Base-by-base conservation (phyloP, 2,113 vertebrate species). In the Mesitornis unicolor region DNA sequence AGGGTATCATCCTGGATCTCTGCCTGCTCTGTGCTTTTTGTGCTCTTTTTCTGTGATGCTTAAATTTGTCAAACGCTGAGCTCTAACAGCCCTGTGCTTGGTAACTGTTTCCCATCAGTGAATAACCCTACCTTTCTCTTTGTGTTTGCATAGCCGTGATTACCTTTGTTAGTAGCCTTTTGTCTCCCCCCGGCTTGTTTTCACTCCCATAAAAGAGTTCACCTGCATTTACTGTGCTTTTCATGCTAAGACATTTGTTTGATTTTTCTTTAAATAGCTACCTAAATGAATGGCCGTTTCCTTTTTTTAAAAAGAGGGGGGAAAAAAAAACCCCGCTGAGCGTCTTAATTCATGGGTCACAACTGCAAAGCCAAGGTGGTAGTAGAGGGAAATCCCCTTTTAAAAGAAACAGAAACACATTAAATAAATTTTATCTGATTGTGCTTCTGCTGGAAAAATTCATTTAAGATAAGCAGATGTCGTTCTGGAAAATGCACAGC, bases 191-290 rank as follows among this genome's bases (percentile, higher is more conserved):
- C 10, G 1, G 3, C 4, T 36, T 48, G 45, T 43, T 86, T 67
- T 89, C 57, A 16, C 51, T 48, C 38, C 15, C 60, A 16, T n/a
- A 7, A 65, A 90, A 35, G 20, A 68, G 59, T 56, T 92, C 89
- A 77, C 69, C 80, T 82, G 93, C 29, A 3, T 50, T 74, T 78
- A 25, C 87, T 51, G 51, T 74, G 92, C 88, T 63, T 59, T 35
- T 53, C 69, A 8, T 67, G 71, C 92, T 84, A 40, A 60, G 86
- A 86, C 78, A 87, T 83, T 90, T 74, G 75, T 53, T 63, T 47
- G 53, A 6, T 87, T 94, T 96, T 75, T 77, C 57, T 94, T 89
- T 68, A 51, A 91, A 45, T 78, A 80, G 22, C 84, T 84, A 21
- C 74, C 42, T 28, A 63, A 71, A 48, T 70, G 78, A 91, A 57